These are phyloP conservation scores for Monoplex corrugatus DNA, from an alignment of 2,888 invertebrate species.

Conservation along the genomic window DNA sequence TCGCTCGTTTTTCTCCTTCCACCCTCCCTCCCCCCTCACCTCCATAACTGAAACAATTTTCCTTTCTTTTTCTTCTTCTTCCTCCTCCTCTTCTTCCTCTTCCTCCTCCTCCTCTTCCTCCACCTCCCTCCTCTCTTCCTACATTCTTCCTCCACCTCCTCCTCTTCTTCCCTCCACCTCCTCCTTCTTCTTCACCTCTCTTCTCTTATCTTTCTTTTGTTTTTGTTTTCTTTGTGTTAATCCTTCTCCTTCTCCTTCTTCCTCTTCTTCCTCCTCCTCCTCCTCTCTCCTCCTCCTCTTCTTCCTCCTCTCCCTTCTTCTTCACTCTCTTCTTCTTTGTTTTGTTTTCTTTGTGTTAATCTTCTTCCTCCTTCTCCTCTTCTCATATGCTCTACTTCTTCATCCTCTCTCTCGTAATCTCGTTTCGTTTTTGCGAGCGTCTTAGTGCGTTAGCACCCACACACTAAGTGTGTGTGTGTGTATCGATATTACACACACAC, in stretches of 20 bases:
- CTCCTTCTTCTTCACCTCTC: not conserved
- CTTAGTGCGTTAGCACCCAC: not conserved
- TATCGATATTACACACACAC: too few species aligned
- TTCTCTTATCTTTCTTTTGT: not conserved
- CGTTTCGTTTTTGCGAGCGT: not conserved
- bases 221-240: too few species aligned
- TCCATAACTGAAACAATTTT: not conserved
- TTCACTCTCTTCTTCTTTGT: too few species aligned
- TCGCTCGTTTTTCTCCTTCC: constrained; percentile 25
- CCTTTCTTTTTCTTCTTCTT: not conserved
- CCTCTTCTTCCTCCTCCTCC: too few species aligned
- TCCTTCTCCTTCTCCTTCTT: too few species aligned
- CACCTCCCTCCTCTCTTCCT: not conserved
- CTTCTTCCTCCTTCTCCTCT: too few species aligned
- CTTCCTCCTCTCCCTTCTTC: too few species aligned
- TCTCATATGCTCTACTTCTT: too few species aligned
- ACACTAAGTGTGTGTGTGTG: constrained; percentile 1
- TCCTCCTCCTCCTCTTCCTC: not conserved
- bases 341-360: not conserved
- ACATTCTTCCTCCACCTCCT: not conserved
- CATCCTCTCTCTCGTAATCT: too few species aligned
- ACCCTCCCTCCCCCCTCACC: not conserved
- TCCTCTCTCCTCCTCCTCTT: too few species aligned
- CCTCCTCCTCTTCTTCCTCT: not conserved
- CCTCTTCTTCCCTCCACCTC: not conserved